Evolutionary conservation across 2,888 invertebrate species (phyloP), one percentile per base, ranked within the genome.

Genomic region (Aleiodes leptofemur): DNA sequence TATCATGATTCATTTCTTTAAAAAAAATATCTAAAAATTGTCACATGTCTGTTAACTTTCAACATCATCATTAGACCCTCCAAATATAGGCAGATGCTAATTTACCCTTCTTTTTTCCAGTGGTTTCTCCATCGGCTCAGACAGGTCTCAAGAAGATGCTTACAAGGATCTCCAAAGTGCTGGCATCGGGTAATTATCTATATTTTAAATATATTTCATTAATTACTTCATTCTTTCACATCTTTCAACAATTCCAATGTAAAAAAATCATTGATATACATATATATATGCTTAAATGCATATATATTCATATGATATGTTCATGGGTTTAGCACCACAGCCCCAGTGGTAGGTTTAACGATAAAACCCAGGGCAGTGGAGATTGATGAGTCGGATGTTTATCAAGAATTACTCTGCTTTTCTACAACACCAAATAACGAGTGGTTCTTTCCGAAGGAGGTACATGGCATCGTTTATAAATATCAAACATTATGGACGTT

Each of bases 91-190:
- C 8, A 43, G 31, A 43, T 34, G 34, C 34, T 34, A 34, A 34
- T 34, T 34, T 34, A 34, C 6, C 6, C 34, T 6, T 6, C 4
- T 34, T 23, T 78, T 85, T 93, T 92, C 75, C 91, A 97, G 97
- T 80, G 96, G 96, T 80, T 97, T 97, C 90, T 94, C 94, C 80
- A 93, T 95, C 53, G 94, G 95, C 86, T 92, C 94, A 85, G 94
- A 94, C 79, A 93, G 93, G 84, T 96, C 95, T 34, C 95, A 96
- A 88, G 96, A 96, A 88, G 95, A 95, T 82, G 95, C 96, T 81
- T 96, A 96, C 90, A 95, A 95, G 90, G 95, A 95, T 88, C 91
- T 96, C 81, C 95, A 95, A 89, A 89, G 87, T 72, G 88, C 87
- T 51, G 89, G 89, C 50, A 88, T 85, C 34, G 89, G 89, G 89